Evolutionary conservation across 2,888 invertebrate species (phyloP).

Genomic region (Cheilosia scutellata): DNA sequence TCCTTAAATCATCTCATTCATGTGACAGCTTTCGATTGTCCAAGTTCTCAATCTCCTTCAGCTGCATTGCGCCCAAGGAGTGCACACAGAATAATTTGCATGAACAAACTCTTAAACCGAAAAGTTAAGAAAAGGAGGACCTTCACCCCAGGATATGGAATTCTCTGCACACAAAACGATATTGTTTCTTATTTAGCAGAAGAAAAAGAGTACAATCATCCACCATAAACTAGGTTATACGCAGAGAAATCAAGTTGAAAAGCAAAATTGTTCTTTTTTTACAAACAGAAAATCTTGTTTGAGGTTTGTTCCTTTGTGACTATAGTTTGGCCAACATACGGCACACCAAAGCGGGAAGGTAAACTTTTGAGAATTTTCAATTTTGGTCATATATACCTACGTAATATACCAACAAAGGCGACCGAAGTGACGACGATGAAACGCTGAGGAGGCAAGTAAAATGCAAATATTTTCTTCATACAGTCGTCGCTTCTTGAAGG

Average conservation of each 20-base stretch:
- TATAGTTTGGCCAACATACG: conserved; percentile 15
- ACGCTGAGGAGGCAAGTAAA: not conserved
- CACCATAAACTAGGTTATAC: conserved; percentile 26
- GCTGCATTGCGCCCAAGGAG: not conserved
- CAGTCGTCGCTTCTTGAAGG: not conserved
- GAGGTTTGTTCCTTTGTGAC: conserved; percentile 7
- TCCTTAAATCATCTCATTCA: not conserved
- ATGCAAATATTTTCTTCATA: conserved; percentile 40
- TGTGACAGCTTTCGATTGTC: not conserved
- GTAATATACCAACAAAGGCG: not conserved
- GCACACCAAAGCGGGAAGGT: conserved; percentile 34
- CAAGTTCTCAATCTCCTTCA: not conserved
- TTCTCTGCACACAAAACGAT: not conserved
- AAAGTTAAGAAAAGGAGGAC: not conserved
- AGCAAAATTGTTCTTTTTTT: not conserved
- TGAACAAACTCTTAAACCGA: not conserved
- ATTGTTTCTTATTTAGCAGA: conserved; percentile 7
- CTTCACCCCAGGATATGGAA: not conserved
- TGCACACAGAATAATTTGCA: conserved; percentile 6
- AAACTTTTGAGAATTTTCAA: conserved; percentile 46
- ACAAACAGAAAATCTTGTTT: not conserved
- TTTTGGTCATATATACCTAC: conserved; percentile 6
- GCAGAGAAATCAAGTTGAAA: conserved; percentile 10
- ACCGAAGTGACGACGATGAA: not conserved
- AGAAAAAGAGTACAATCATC: not conserved